Conservation (phyloP, 2,113 vertebrate species). For the Syrrhaptes paradoxus region DNA sequence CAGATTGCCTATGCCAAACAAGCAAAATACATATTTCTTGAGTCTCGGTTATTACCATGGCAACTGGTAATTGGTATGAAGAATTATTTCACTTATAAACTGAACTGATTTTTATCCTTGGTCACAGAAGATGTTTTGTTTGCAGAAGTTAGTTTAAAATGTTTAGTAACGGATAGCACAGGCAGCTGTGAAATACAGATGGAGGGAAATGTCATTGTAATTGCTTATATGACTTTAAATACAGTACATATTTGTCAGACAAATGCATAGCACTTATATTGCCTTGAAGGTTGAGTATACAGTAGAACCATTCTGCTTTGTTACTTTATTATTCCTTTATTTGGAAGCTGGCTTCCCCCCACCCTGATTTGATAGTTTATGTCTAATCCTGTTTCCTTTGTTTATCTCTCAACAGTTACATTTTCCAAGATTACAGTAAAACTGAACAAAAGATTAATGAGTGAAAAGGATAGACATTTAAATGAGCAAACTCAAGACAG, state of each 20-base stretch:
- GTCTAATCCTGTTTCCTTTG: not conserved
- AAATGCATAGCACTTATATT: not conserved
- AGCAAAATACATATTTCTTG: not conserved
- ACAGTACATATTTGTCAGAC: not conserved
- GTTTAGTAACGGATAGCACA: not conserved
- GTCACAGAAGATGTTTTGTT: constrained; percentile 21
- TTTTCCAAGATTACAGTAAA: constrained; percentile 20
- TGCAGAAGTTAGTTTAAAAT: constrained; percentile 37
- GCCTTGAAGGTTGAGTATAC: not conserved
- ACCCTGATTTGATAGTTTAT: not conserved
- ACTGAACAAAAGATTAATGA: constrained; percentile 5
- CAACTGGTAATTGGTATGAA: constrained; percentile 53
- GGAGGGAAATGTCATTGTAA: constrained; percentile 20
- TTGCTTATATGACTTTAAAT: constrained; percentile 42
- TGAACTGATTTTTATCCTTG: not conserved
- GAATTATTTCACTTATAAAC: constrained; percentile 40
- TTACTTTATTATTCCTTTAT: not conserved
- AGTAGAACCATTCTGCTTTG: not conserved
- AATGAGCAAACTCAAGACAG: constrained; percentile 1
- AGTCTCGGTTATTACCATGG: constrained; percentile 13
- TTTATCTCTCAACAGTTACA: not conserved
- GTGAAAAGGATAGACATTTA: not conserved
- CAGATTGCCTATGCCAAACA: not conserved
- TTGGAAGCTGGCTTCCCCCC: not conserved
- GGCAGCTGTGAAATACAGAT: not conserved